A percentile compares a stretch with the other conserved stretches of the same genome.
Conservation (phyloP, 1,140 invertebrate genomes). For the Apocrypta bakeri region DNA sequence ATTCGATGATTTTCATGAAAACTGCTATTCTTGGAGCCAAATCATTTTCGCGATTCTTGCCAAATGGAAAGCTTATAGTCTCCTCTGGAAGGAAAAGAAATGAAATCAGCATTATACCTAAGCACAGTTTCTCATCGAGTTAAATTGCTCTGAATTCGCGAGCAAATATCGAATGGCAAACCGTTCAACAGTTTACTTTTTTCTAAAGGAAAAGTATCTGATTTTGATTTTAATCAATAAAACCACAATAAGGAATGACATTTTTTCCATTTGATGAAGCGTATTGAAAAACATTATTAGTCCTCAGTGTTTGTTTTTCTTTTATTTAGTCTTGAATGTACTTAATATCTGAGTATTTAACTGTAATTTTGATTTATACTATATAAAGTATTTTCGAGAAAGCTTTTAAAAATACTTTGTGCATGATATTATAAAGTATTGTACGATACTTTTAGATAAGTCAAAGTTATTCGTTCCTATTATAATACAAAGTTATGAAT, state of each 20-base stretch:
- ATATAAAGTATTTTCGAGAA: background rate
- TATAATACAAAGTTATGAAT: slow-evolving; percentile 16
- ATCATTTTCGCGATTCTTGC: slow-evolving; percentile 41
- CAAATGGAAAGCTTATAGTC: slow-evolving; percentile 38
- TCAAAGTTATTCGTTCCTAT: slow-evolving; percentile 18
- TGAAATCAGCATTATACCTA: background rate
- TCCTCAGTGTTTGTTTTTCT: background rate
- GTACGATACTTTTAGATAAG: slow-evolving; percentile 23
- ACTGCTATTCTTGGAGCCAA: background rate
- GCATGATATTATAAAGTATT: slow-evolving; percentile 36
- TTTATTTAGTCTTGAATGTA: background rate
- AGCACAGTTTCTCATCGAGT: slow-evolving; percentile 10
- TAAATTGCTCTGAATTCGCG: background rate
- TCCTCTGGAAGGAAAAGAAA: slow-evolving; percentile 33
- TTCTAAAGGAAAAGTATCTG: slow-evolving; percentile 15
- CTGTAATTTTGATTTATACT: background rate
- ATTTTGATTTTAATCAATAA: background rate
- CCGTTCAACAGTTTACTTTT: slow-evolving; percentile 23
- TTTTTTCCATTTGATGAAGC: slow-evolving; percentile 40
- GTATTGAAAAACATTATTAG: background rate
- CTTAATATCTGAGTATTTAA: slow-evolving; percentile 16
- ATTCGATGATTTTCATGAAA: background rate
- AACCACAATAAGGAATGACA: background rate
- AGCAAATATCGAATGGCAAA: slow-evolving; percentile 41
- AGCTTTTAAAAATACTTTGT: slow-evolving; percentile 2